phyloP scores from a whole-genome alignment of 2,888 invertebrate species.

The Synergus umbraculus region DNA sequence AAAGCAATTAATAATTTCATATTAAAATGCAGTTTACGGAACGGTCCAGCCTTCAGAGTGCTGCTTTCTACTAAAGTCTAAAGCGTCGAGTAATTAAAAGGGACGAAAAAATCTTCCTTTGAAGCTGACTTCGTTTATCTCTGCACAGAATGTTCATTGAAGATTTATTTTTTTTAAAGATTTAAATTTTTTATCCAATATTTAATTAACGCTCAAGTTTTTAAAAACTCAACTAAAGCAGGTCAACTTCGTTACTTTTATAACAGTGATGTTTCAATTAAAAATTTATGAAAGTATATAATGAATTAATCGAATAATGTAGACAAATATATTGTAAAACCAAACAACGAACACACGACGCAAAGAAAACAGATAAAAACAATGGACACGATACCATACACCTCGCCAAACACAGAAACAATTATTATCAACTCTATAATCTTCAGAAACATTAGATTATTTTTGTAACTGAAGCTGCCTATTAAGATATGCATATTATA shows the following conservation, averaged over 20 bases:
- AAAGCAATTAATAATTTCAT: constrained; percentile 39
- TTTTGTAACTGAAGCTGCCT: not conserved
- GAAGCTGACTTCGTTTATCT: constrained; percentile 6
- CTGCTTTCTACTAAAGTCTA: not conserved
- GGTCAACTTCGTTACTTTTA: not conserved
- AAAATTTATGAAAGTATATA: not conserved
- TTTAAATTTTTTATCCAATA: not conserved
- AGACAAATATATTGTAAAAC: no score
- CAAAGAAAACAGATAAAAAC: no score
- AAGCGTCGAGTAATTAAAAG: constrained; percentile 33
- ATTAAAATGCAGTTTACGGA: constrained; percentile 37
- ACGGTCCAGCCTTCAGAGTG: constrained; percentile 12
- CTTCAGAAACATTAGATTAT: no score
- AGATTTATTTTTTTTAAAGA: not conserved
- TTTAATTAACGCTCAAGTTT: not conserved
- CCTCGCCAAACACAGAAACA: no score
- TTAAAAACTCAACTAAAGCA: not conserved
- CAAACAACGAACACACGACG: no score
- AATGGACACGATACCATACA: no score
- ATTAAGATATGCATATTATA: not conserved
- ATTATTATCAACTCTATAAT: no score
- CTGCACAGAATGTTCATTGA: not conserved
- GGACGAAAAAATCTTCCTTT: constrained; percentile 23
- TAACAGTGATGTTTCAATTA: not conserved
- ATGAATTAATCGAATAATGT: no score